Percentiles rank a stretch among this genome's conserved stretches.
phyloP scores from a whole-genome alignment of 2,888 invertebrate species.

The Germaria angustata region DNA sequence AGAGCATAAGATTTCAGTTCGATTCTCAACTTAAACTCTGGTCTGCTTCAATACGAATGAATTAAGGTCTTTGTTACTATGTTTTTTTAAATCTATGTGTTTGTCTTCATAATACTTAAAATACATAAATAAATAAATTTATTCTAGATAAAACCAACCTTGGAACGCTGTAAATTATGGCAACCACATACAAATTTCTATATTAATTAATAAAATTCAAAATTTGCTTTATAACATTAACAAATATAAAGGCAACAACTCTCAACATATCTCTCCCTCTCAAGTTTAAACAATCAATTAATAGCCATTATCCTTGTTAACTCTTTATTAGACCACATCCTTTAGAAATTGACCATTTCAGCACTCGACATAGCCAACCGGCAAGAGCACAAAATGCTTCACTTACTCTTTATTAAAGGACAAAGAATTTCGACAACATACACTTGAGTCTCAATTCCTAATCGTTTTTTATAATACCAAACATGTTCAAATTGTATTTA shows the following conservation, averaged over 20 bases:
- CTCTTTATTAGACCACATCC: constrained; percentile 39
- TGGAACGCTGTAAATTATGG: too few species aligned
- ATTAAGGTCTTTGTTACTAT: too few species aligned
- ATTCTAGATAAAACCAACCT: too few species aligned
- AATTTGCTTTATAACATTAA: background rate
- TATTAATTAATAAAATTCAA: background rate
- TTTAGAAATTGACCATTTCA: constrained; percentile 54
- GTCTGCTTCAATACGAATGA: too few species aligned
- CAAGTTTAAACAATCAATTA: constrained; percentile 18
- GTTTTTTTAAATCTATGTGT: too few species aligned
- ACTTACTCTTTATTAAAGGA: background rate
- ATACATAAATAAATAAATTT: too few species aligned
- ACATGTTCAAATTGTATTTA: background rate
- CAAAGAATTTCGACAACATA: background rate
- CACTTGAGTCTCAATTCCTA: background rate
- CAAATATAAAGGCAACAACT: background rate
- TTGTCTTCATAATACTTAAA: too few species aligned
- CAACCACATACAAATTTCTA: too few species aligned
- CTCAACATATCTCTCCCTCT: background rate
- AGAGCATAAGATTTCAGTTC: too few species aligned
- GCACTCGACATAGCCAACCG: background rate
- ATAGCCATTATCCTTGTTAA: constrained; percentile 1
- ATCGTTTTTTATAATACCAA: background rate
- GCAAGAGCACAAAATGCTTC: constrained; percentile 17
- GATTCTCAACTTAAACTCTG: too few species aligned